These are phyloP conservation scores for Vanacampus margaritifer DNA, from an alignment of 2,113 vertebrate species.

Conservation along the genomic window DNA sequence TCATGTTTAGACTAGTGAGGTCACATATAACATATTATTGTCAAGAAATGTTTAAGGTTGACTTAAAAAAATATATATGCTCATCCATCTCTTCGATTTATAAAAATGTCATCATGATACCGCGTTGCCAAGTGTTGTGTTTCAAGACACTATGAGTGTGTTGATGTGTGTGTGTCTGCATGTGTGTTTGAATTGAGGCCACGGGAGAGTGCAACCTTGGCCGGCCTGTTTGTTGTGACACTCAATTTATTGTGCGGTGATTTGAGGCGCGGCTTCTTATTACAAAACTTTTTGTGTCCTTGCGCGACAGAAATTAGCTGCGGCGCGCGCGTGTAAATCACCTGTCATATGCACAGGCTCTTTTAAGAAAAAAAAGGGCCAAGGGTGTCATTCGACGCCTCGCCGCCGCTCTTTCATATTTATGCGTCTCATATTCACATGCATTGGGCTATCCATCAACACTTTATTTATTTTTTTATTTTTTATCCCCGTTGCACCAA, in stretches of 20 bases:
- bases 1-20: too few species aligned
- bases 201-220: slow-evolving; percentile 67
- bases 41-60: not conserved
- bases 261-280: slow-evolving; percentile 75
- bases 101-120: not conserved
- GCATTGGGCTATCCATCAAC: slow-evolving; percentile 92
- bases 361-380: slow-evolving; percentile 87
- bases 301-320: slow-evolving; percentile 74
- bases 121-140: slow-evolving; percentile 29
- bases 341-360: slow-evolving; percentile 83
- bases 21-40: not conserved
- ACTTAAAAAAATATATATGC: not conserved
- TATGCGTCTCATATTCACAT: slow-evolving; percentile 97
- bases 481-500: slow-evolving; percentile 85
- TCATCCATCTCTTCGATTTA: not conserved
- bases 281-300: slow-evolving; percentile 78
- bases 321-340: slow-evolving; percentile 87
- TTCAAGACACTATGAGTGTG: slow-evolving; percentile 12
- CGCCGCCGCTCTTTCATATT: slow-evolving; percentile 88
- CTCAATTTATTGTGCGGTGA: slow-evolving; percentile 69
- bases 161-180: not conserved
- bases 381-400: slow-evolving; percentile 87
- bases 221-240: slow-evolving; percentile 63
- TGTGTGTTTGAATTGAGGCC: slow-evolving; percentile 61
- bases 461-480: slow-evolving; percentile 66